A percentile compares a stretch with the other conserved stretches of the same genome.
Conservation (phyloP, 2,888 invertebrate genomes). For the Reticulitermes lucifugus region DNA sequence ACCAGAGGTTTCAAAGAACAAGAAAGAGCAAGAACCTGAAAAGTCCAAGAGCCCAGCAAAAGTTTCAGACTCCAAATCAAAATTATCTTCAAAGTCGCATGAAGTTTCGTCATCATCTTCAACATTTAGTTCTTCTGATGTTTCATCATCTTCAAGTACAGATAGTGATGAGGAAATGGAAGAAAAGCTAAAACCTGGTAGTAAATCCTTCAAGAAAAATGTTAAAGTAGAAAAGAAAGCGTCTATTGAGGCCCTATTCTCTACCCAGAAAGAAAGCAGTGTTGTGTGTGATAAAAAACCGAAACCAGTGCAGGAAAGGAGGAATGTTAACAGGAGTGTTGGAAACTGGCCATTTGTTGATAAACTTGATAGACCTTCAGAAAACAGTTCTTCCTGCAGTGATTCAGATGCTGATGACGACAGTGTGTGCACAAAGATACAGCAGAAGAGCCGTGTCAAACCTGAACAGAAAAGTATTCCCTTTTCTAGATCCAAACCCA, state of each 20-base stretch:
- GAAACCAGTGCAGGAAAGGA: slow-evolving; percentile 50
- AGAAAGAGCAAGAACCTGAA: slow-evolving; percentile 56
- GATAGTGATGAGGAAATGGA: slow-evolving; percentile 69
- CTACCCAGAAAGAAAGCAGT: slow-evolving; percentile 22
- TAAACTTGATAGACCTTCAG: slow-evolving; percentile 77
- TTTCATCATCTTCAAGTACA: slow-evolving; percentile 59
- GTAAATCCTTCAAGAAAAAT: slow-evolving; percentile 45
- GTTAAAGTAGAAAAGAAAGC: slow-evolving; percentile 36
- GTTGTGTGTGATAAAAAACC: slow-evolving; percentile 34
- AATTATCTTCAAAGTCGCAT: slow-evolving; percentile 41
- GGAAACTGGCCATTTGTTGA: slow-evolving; percentile 72
- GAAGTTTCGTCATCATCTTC: slow-evolving; percentile 59
- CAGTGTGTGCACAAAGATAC: slow-evolving; percentile 60
- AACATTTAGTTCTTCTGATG: slow-evolving; percentile 66
- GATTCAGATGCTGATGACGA: slow-evolving; percentile 65
- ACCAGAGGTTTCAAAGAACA: slow-evolving; percentile 61
- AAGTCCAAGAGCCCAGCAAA: slow-evolving; percentile 36
- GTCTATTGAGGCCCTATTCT: slow-evolving; percentile 16
- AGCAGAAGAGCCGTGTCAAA: slow-evolving; percentile 59
- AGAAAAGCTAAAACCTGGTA: slow-evolving; percentile 57
- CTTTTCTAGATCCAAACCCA: slow-evolving; percentile 56
- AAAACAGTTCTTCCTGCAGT: slow-evolving; percentile 70
- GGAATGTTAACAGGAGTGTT: slow-evolving; percentile 52
- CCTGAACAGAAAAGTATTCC: slow-evolving; percentile 58
- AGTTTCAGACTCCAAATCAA: slow-evolving; percentile 43